These are phyloP conservation scores for Drosophila recens DNA, from an alignment of 2,888 invertebrate species.

Conservation along the genomic window DNA sequence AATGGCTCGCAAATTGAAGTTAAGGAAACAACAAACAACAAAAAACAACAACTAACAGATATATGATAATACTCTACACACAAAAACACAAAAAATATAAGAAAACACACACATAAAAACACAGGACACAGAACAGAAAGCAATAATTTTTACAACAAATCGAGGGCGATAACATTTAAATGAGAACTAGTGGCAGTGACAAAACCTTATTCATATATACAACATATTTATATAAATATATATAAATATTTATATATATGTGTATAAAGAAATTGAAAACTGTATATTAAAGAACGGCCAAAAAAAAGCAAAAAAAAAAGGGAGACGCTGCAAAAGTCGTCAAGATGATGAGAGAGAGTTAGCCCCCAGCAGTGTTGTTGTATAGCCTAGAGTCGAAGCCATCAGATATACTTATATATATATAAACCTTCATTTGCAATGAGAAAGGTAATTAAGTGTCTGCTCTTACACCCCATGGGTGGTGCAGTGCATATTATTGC, in stretches of 20 bases:
- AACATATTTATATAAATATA: constrained; percentile 40
- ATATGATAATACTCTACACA: constrained; percentile 28
- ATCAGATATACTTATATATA: constrained; percentile 52
- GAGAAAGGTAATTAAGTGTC: constrained; percentile 54
- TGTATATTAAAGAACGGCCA: constrained; percentile 61
- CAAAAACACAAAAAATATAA: constrained; percentile 9
- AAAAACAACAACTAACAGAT: constrained; percentile 23
- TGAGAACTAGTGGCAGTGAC: constrained; percentile 73
- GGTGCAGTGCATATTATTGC: constrained; percentile 65
- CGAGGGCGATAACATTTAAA: constrained; percentile 49
- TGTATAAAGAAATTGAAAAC: constrained; percentile 28
- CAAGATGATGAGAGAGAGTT: constrained; percentile 8
- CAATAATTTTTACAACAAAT: constrained; percentile 75
- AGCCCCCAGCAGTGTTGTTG: constrained; percentile 27
- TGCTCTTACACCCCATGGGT: constrained; percentile 77
- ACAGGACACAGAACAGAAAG: constrained; percentile 53
- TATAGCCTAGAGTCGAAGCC: constrained; percentile 42
- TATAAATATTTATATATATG: constrained; percentile 29
- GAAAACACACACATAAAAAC: constrained; percentile 22
- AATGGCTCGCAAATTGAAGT: constrained; percentile 71
- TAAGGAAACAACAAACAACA: constrained; percentile 54
- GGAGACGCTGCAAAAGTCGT: constrained; percentile 5
- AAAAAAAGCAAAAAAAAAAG: constrained; percentile 8
- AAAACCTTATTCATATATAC: constrained; percentile 62
- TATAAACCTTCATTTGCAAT: constrained; percentile 28